phyloP scores from a whole-genome alignment of 1,140 invertebrate species.

The Lethrus apterus region DNA sequence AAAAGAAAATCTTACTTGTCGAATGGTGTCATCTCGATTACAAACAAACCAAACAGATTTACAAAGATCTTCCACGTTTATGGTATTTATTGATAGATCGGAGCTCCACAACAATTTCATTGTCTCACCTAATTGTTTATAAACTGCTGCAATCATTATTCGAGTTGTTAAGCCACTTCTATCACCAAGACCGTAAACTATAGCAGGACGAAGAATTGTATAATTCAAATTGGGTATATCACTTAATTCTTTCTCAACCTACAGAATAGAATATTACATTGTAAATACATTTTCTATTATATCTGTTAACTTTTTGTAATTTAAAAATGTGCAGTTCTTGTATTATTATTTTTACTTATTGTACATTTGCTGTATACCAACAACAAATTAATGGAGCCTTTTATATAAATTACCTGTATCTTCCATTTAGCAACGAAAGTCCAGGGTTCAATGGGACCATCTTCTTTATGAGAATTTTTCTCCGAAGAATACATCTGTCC shows the following conservation, averaged over 20 bases:
- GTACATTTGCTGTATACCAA: too few species aligned
- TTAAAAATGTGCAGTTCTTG: too few species aligned
- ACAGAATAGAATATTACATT: slow-evolving; percentile 33
- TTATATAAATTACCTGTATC: slow-evolving; percentile 26
- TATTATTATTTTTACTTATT: too few species aligned
- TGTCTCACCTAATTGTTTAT: slow-evolving; percentile 78
- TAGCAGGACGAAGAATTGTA: slow-evolving; percentile 72
- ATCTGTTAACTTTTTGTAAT: too few species aligned
- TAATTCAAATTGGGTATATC: slow-evolving; percentile 62
- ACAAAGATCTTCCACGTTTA: slow-evolving; percentile 77
- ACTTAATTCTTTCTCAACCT: slow-evolving; percentile 72
- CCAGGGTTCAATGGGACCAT: slow-evolving; percentile 70
- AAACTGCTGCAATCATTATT: slow-evolving; percentile 77
- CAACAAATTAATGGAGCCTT: too few species aligned
- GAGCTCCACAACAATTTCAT: slow-evolving; percentile 88
- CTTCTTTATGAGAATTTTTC: slow-evolving; percentile 71
- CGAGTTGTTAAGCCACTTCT: slow-evolving; percentile 73
- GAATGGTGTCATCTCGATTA: slow-evolving; percentile 44
- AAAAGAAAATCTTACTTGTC: slow-evolving; percentile 25
- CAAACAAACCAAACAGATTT: slow-evolving; percentile 67
- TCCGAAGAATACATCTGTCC: slow-evolving; percentile 73
- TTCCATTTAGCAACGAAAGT: slow-evolving; percentile 78
- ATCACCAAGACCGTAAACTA: slow-evolving; percentile 82
- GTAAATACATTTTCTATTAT: neutral
- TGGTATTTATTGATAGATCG: slow-evolving; percentile 77